phyloP scores from a whole-genome alignment of 2,797 vertebrate species.

The Tolypeutes matacus region DNA sequence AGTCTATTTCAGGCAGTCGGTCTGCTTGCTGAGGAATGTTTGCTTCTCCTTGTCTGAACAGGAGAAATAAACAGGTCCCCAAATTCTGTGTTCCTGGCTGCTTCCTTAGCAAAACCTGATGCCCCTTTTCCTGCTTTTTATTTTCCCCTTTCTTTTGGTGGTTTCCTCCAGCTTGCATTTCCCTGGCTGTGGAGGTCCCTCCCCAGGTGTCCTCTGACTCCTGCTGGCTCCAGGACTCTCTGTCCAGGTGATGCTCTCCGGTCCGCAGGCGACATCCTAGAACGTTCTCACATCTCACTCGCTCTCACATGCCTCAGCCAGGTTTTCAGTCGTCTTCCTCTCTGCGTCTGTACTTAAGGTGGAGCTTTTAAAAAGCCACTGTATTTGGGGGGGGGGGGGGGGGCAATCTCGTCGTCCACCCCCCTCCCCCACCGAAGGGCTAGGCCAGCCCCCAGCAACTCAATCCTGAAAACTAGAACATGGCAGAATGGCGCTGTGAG shows the following conservation, averaged over 20 bases:
- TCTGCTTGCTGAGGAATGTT: neutral
- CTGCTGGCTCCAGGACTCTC: accelerated
- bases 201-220: neutral
- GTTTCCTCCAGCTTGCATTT: neutral
- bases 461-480: neutral
- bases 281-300: too few relatives aligned
- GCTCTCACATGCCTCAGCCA: neutral
- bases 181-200: neutral
- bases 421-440: neutral
- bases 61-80: neutral
- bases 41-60: neutral
- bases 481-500: neutral
- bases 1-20: neutral
- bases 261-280: neutral
- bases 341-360: neutral
- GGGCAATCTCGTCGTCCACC: too few relatives aligned
- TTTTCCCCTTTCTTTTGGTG: neutral
- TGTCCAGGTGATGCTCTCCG: neutral
- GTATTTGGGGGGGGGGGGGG: too few relatives aligned
- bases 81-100: neutral
- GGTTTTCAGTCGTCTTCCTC: neutral
- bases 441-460: neutral
- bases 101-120: neutral
- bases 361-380: neutral
- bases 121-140: neutral